Conservation (phyloP, 2,888 invertebrate genomes). For the Dynastes hyllus region DNA sequence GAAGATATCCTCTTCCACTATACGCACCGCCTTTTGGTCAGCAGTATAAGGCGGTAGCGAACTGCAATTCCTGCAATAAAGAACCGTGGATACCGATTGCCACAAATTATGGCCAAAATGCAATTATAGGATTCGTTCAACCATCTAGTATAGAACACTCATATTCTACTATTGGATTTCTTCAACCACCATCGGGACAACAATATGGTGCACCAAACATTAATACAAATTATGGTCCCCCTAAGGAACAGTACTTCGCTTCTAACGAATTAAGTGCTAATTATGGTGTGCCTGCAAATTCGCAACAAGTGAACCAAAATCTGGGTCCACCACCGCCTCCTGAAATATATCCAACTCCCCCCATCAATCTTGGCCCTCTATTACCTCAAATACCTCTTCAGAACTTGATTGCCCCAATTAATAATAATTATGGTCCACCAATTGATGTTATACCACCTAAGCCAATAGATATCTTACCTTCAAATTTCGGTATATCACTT, state of each 20-base stretch:
- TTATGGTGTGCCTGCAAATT: conserved; percentile 16
- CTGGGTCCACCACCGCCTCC: conserved; percentile 52
- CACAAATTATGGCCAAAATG: conserved; percentile 61
- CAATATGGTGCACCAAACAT: conserved; percentile 46
- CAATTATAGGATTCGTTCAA: conserved; percentile 63
- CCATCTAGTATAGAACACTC: conserved; percentile 56
- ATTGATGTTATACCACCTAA: conserved; percentile 49
- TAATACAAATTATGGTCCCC: conserved; percentile 53
- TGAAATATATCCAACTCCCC: conserved; percentile 46
- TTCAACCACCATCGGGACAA: conserved; percentile 42
- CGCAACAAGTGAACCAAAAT: conserved; percentile 61
- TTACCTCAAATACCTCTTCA: conserved; percentile 27
- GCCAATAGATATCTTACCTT: conserved; percentile 9
- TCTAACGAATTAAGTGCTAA: conserved; percentile 16
- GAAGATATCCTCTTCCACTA: conserved; percentile 55
- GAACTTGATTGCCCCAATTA: neutral
- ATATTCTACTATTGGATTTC: conserved; percentile 18
- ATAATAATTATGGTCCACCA: conserved; percentile 37
- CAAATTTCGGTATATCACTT: conserved; percentile 49
- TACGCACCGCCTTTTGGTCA: conserved; percentile 56
- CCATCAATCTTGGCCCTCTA: conserved; percentile 54
- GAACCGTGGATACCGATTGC: conserved; percentile 89
- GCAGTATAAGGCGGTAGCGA: conserved; percentile 52
- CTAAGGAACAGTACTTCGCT: conserved; percentile 14
- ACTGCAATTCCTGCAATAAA: conserved; percentile 85